phyloP scores from a whole-genome alignment of 1,140 invertebrate species.

The Drosophila chauvacae region DNA sequence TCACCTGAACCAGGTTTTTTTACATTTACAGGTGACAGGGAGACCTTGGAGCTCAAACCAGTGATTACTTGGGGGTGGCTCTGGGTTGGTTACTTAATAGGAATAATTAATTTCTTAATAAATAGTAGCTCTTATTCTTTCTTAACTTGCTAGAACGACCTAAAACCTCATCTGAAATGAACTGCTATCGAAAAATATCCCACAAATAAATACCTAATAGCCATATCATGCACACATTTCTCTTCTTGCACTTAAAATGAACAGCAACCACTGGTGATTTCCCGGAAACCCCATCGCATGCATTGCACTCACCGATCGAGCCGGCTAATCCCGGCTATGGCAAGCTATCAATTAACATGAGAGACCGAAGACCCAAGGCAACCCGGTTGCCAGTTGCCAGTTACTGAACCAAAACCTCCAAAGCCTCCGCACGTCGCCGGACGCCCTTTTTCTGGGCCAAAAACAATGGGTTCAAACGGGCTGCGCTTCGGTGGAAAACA shows the following conservation, averaged over 20 bases:
- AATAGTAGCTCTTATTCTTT: background rate
- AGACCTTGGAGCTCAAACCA: background rate
- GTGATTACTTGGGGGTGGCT: background rate
- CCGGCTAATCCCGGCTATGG: slow-evolving; percentile 32
- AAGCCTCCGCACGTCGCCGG: slow-evolving; percentile 18
- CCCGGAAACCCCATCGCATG: slow-evolving; percentile 24
- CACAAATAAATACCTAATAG: background rate
- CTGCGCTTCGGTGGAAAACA: slow-evolving; percentile 79
- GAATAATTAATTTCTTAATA: background rate
- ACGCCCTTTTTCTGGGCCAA: slow-evolving; percentile 73
- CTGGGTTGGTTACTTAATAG: background rate
- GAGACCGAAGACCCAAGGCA: background rate
- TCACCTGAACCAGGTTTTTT: slow-evolving; percentile 19
- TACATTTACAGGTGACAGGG: slow-evolving; percentile 28
- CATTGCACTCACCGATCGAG: slow-evolving; percentile 34
- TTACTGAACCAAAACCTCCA: background rate
- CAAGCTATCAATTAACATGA: slow-evolving; percentile 61
- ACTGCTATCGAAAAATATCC: background rate
- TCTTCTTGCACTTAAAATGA: background rate
- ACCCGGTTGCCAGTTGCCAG: slow-evolving; percentile 9
- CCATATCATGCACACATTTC: background rate
- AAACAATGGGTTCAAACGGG: slow-evolving; percentile 80
- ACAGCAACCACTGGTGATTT: slow-evolving; percentile 3
- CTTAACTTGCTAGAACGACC: accelerated
- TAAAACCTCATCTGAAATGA: background rate